Percentiles rank a stretch among this genome's conserved stretches.
Conservation (phyloP, 2,113 vertebrate species). For the Oreochromis tanganicae region DNA sequence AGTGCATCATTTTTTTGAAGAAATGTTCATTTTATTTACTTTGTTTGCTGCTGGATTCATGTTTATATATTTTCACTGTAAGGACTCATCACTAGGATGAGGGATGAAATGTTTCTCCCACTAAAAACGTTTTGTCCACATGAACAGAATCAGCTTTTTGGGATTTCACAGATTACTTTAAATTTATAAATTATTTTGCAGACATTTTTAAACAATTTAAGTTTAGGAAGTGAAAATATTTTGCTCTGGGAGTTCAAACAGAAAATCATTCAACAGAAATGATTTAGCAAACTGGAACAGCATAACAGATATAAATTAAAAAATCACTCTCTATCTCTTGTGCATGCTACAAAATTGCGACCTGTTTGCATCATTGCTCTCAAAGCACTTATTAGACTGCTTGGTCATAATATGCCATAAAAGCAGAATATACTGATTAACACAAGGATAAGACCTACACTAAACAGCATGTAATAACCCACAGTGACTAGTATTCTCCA, state of each 20-base stretch:
- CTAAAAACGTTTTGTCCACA: accelerated
- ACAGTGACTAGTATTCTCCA: neutral
- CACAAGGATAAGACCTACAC: neutral
- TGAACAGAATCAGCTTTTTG: neutral
- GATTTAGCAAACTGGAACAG: neutral
- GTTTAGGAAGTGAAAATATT: neutral
- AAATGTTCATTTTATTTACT: neutral
- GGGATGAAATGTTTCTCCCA: neutral
- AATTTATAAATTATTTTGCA: neutral
- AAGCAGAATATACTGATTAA: neutral
- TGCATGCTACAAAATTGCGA: neutral
- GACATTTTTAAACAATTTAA: neutral
- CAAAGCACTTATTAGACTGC: neutral
- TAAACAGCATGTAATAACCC: neutral
- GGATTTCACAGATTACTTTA: neutral
- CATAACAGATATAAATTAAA: neutral
- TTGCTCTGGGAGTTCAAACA: neutral
- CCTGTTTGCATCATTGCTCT: neutral
- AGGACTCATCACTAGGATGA: neutral
- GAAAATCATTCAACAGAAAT: neutral
- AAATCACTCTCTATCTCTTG: neutral
- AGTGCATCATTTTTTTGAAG: neutral
- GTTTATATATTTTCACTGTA: neutral
- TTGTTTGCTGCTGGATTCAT: neutral
- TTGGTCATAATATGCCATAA: neutral